Conservation (phyloP, 2,888 invertebrate genomes). For the Chouioia cunea region DNA sequence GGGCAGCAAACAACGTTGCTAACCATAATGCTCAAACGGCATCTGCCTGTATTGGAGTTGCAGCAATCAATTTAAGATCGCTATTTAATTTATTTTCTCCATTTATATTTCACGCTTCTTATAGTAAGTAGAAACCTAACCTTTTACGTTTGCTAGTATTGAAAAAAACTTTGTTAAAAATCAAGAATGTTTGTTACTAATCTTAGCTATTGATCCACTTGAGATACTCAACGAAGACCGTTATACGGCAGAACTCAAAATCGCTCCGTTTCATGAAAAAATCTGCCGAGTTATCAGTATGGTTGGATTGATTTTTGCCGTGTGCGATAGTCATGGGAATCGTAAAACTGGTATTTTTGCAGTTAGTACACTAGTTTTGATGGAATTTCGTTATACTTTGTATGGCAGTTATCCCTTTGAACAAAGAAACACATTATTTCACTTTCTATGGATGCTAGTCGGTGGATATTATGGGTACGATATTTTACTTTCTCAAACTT, state of each 20-base stretch:
- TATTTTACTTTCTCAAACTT: no score
- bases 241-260: slow-evolving; percentile 13
- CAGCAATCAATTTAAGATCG: slow-evolving; percentile 53
- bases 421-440: slow-evolving; percentile 22
- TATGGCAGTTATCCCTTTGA: not conserved
- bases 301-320: slow-evolving; percentile 27
- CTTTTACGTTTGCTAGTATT: not conserved
- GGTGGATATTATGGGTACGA: slow-evolving; percentile 53
- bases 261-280: slow-evolving; percentile 35
- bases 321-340: slow-evolving; percentile 47
- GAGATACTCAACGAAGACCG: slow-evolving; percentile 51
- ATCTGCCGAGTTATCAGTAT: slow-evolving; percentile 29
- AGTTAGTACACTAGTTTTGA: slow-evolving; percentile 39
- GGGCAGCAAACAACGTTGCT: slow-evolving; percentile 46
- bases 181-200: slow-evolving; percentile 3
- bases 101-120: slow-evolving; percentile 46
- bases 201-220: slow-evolving; percentile 54
- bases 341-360: slow-evolving; percentile 48
- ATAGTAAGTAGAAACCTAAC: slow-evolving; percentile 48
- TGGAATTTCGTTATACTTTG: slow-evolving; percentile 42
- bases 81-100: slow-evolving; percentile 54
- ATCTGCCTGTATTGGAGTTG: slow-evolving; percentile 53
- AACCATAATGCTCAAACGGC: slow-evolving; percentile 49
- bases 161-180: slow-evolving; percentile 2
- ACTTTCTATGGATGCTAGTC: slow-evolving; percentile 51